phyloP scores from a whole-genome alignment of 2,113 vertebrate genomes.

The Halichoeres trimaculatus region DNA sequence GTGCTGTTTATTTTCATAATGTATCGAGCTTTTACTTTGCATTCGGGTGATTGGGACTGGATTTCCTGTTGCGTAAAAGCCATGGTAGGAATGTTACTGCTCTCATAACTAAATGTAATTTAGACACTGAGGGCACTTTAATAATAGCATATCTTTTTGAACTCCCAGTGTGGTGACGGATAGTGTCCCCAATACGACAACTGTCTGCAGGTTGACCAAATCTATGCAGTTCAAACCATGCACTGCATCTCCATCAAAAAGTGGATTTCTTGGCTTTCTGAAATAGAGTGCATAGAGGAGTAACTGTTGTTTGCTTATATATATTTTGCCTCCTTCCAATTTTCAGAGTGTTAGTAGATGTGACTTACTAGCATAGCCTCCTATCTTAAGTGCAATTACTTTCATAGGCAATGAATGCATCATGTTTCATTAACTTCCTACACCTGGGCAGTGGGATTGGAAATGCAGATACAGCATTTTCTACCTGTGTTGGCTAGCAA shows the following conservation, averaged over 20 bases:
- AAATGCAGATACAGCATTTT: no score
- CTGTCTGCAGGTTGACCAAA: background rate
- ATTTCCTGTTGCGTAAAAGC: slow-evolving; percentile 77
- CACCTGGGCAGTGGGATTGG: no score
- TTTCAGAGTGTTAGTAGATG: no score
- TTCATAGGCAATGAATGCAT: no score
- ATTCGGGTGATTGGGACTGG: slow-evolving; percentile 75
- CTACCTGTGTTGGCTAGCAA: no score
- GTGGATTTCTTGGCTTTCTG: background rate
- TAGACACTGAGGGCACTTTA: background rate
- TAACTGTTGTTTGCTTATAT: no score
- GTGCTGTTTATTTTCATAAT: slow-evolving; percentile 78
- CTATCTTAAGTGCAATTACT: background rate
- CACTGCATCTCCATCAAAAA: background rate
- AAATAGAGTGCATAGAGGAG: background rate
- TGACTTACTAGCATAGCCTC: background rate
- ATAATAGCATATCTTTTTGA: slow-evolving; percentile 16
- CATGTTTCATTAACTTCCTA: no score
- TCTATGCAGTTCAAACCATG: background rate
- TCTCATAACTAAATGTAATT: slow-evolving; percentile 9
- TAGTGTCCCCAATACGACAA: background rate
- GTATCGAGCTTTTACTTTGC: slow-evolving; percentile 75
- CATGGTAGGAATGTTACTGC: slow-evolving; percentile 57
- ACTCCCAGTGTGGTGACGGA: background rate
- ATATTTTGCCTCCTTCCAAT: no score